phyloP scores from a whole-genome alignment of 2,888 invertebrate genomes.

The Microdon myrmicae region DNA sequence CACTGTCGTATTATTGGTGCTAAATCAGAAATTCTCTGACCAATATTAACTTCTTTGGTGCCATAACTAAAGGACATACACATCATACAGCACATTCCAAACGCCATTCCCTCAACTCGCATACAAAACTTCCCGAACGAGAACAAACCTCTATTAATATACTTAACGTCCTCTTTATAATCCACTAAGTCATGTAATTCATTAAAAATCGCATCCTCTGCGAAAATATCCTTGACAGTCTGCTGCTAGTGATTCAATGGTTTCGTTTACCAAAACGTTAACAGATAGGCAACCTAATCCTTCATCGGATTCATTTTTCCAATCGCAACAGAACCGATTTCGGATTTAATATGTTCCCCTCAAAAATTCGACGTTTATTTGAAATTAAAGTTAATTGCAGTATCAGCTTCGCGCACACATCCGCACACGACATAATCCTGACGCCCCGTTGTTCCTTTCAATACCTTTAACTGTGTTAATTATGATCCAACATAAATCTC shows the following conservation, averaged over 20 bases:
- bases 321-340: conserved; percentile 15
- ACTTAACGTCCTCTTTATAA: conserved; percentile 10
- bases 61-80: too few species aligned
- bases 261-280: not conserved
- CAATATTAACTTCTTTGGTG: too few species aligned
- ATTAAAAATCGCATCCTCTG: conserved; percentile 26
- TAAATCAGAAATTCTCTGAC: too few species aligned
- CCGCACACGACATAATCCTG: not conserved
- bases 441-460: conserved; percentile 14
- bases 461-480: conserved; percentile 30
- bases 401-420: conserved; percentile 18
- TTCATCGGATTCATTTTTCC: conserved; percentile 4
- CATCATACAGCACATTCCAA: too few species aligned
- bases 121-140: too few species aligned
- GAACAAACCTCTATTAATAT: too few species aligned
- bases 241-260: too few species aligned
- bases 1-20: too few species aligned
- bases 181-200: conserved; percentile 23
- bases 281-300: too few species aligned
- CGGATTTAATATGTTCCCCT: conserved; percentile 22
- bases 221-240: conserved; percentile 19
- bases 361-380: conserved; percentile 60
- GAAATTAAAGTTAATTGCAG: conserved; percentile 63
- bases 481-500: conserved; percentile 44
- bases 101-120: too few species aligned